Evolutionary conservation across 1,140 invertebrate species (phyloP), one percentile per base, ranked within the genome.

Genomic region (Paramacrobiotus metropolitanus): DNA sequence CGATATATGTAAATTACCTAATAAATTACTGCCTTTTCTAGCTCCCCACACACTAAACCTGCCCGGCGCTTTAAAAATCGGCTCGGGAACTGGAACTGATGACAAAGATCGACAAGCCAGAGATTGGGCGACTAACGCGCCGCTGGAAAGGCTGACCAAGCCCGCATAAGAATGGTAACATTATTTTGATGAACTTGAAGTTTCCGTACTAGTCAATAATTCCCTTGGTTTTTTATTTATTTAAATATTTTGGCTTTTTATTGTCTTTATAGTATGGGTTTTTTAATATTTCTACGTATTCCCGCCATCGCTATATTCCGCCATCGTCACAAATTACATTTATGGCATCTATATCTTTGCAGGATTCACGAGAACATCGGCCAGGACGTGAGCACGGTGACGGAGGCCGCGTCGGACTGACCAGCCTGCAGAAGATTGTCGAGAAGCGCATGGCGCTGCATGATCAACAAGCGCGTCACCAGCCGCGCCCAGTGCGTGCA

Each of bases 381-480:
- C 9, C 15, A 20, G 48, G 4, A 24, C 15, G 48, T 55, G 15
- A 20, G 15, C 15, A 55, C 48, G 9, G 48, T 55, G 4, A 15
- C 4, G 15, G 48, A 15, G 24, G 48, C 48, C 48, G n/a, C n/a
- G 9, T 55, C 15, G 28, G 28, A 24, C 15, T 55, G 48, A 15
- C 48, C 15, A 28, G 48, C 24, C 48, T 86, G 59, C 74, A 79
- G 66, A 76, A 80, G 65, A 82, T 79, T 4, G 83, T 89, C 64
- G 79, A 89, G 70, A 79, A 79, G 31, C 87, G 81, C 28, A 83
- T 94, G 61, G 77, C 81, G 62, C 75, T 78, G n/a, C n/a, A n/a
- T n/a, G 65, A 83, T 82, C 29, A 94, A 93, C 72, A 75, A 76
- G 62, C 76, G 82, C 63, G 81, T 86, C 34, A 82, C 83, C 62